Evolutionary conservation across 2,888 invertebrate genomes (phyloP), one percentile per base, ranked within the genome.

Genomic region (Diabrotica balteata): DNA sequence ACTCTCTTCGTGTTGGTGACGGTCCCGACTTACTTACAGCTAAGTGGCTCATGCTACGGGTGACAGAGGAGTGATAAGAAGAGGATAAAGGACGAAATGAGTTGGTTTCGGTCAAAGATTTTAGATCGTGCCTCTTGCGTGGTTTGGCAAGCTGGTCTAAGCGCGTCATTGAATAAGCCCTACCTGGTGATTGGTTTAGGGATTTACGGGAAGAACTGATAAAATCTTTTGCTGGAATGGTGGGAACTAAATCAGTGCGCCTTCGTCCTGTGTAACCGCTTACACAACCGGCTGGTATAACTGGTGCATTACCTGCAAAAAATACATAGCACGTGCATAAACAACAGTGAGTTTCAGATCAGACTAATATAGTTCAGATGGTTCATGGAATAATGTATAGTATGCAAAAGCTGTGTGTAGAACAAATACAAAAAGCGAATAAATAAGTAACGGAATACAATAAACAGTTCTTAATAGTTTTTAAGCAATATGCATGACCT

Each of bases 81-180:
- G 77, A 79, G 78, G 69, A 81, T 79, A 76, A 80, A 78, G 70
- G 80, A 77, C 69, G 80, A 73, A 67, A 76, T 68, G 63, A 78
- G 71, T 74, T 79, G 69, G 73, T 76, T 78, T 84, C 84, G 72
- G 81, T 77, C 72, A 84, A 78, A 60, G 84, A 80, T 70, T 83
- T 81, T 76, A 84, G 78, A 72, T 81, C 82, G 73, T 63, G 87
- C 78, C 88, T 86, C 76, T 80, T 82, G 78, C 91, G 87, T 75
- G 93, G 92, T 85, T 89, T 90, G 78, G 93, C 88, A 84, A 93
- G 88, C 84, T 91, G 90, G 89, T 96, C 96, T 87, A 96, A 90
- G 79, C 96, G 91, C 82, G 95, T 93, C 95, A 96, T 95, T 85
- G 95, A 95, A 87, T 93, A 93, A 82, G 95, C 95, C 90, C 95